phyloP scores from a whole-genome alignment of 2,888 invertebrate genomes.

The Alloscopus bannaensis region DNA sequence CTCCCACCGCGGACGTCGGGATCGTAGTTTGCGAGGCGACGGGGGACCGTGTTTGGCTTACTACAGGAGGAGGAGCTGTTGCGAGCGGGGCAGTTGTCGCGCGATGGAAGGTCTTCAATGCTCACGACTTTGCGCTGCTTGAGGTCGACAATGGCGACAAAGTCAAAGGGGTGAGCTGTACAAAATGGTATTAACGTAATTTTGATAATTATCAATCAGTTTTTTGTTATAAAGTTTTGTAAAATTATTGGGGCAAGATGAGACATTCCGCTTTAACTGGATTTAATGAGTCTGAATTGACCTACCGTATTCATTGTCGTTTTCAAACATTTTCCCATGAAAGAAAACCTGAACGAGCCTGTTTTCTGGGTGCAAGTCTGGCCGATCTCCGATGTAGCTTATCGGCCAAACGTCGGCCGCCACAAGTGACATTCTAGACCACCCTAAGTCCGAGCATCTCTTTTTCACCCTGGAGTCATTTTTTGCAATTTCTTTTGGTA shows the following conservation, averaged over 20 bases:
- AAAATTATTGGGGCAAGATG: too few relatives aligned
- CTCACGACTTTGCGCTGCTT: slow-evolving; percentile 11
- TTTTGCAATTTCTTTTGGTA: slow-evolving; percentile 19
- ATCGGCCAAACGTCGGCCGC: slow-evolving; percentile 39
- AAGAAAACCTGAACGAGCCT: slow-evolving; percentile 38
- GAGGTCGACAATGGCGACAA: slow-evolving; percentile 46
- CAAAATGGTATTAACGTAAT: too few relatives aligned
- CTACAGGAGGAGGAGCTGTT: background rate
- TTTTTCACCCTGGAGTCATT: slow-evolving; percentile 4
- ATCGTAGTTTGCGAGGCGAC: slow-evolving; percentile 14
- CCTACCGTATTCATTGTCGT: slow-evolving; percentile 51
- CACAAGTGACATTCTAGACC: slow-evolving; percentile 45
- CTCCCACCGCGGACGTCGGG: background rate
- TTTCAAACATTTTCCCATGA: slow-evolving; percentile 32
- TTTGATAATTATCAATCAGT: too few relatives aligned
- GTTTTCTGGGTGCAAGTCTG: slow-evolving; percentile 1
- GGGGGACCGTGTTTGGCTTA: slow-evolving; percentile 12
- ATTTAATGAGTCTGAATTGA: slow-evolving; percentile 6
- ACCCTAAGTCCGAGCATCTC: slow-evolving; percentile 33
- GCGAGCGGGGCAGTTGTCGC: background rate
- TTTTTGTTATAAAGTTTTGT: background rate
- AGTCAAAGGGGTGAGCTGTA: slow-evolving; percentile 63
- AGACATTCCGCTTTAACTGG: too few relatives aligned
- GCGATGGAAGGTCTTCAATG: slow-evolving; percentile 45
- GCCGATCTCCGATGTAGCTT: slow-evolving; percentile 48